phyloP scores from a whole-genome alignment of 2,113 vertebrate species.

The Amphilophus citrinellus region DNA sequence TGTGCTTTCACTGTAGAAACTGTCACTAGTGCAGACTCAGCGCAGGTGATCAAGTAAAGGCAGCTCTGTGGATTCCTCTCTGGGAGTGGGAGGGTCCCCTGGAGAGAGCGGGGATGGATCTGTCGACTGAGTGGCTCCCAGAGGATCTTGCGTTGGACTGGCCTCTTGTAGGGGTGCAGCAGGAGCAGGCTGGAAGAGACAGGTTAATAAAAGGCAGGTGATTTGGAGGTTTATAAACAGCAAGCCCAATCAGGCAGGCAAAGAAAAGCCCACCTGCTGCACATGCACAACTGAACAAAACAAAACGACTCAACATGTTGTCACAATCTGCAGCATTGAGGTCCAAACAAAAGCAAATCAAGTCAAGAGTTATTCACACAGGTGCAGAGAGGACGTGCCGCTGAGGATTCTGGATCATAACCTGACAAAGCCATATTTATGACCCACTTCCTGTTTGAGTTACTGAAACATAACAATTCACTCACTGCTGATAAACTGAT shows the following conservation, averaged over 20 bases:
- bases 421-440: not conserved
- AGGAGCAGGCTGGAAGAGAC: slow-evolving; percentile 64
- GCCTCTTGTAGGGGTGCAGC: slow-evolving; percentile 65
- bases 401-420: not conserved
- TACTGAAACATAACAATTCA: not conserved
- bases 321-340: not conserved
- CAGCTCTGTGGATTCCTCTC: slow-evolving; percentile 86
- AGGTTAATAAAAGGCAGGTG: not conserved
- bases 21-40: slow-evolving; percentile 74
- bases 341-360: slow-evolving; percentile 4
- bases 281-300: not conserved
- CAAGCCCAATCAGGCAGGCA: not conserved
- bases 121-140: slow-evolving; percentile 59
- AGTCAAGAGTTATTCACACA: not conserved
- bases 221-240: not conserved
- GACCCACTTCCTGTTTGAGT: not conserved
- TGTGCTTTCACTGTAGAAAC: slow-evolving; percentile 61
- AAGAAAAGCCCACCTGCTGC: not conserved
- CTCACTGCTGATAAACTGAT: not conserved
- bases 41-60: slow-evolving; percentile 89
- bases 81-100: slow-evolving; percentile 63
- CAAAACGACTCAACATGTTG: not conserved
- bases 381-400: not conserved
- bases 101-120: slow-evolving; percentile 71
- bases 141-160: slow-evolving; percentile 73